Percentiles rank a stretch among this genome's conserved stretches.
Evolutionary conservation across 2,113 vertebrate genomes (phyloP).

Genomic region (Thryonomys swinderianus): DNA sequence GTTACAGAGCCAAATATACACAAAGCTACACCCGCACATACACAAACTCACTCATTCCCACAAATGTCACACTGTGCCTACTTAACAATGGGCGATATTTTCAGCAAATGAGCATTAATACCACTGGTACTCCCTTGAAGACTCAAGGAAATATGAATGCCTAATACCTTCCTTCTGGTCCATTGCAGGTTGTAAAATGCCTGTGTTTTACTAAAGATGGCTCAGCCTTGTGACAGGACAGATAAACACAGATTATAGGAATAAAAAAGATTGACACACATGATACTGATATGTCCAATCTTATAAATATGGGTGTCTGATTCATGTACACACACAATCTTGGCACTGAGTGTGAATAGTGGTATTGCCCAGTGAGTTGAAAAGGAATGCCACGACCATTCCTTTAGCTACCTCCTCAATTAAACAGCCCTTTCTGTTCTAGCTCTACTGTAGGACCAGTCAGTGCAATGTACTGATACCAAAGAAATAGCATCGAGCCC

Average conservation of each 20-base stretch:
- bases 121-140: not conserved
- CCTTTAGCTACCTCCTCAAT: not conserved
- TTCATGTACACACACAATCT: not conserved
- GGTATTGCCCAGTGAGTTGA: not conserved
- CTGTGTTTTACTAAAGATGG: not conserved
- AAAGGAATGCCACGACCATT: not conserved
- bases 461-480: not conserved
- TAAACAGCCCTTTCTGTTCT: not conserved
- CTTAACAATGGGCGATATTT: not conserved
- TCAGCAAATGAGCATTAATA: slow-evolving; percentile 28
- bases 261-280: not conserved
- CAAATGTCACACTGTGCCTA: slow-evolving; percentile 20
- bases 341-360: not conserved
- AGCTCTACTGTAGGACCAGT: not conserved
- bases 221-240: not conserved
- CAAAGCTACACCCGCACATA: not conserved
- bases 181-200: not conserved
- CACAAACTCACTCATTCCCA: not conserved
- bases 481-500: not conserved
- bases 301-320: not conserved
- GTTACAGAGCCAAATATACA: not conserved
- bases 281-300: not conserved
- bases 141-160: slow-evolving; percentile 22
- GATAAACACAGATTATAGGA: not conserved
- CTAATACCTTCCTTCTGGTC: not conserved